Evolutionary conservation across 1,140 invertebrate species (phyloP).

Genomic region (Polypedilum vanderplanki): DNA sequence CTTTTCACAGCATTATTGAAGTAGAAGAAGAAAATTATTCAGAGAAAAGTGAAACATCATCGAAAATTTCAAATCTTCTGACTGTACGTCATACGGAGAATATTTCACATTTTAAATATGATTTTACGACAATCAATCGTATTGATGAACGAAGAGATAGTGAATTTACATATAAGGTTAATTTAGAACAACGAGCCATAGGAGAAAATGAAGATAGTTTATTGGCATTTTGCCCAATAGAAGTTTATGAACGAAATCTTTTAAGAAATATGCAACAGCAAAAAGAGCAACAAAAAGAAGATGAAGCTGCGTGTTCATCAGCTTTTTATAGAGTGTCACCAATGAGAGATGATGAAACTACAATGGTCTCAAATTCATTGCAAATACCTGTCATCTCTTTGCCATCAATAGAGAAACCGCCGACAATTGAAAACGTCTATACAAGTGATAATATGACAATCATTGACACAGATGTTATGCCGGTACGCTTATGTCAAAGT

Average conservation of each 20-base stretch:
- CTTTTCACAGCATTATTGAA: constrained; percentile 38
- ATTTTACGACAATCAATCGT: neutral
- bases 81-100: neutral
- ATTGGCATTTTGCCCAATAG: constrained; percentile 40
- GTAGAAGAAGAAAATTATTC: constrained; percentile 36
- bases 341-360: constrained; percentile 22
- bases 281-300: constrained; percentile 17
- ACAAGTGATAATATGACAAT: constrained; percentile 49
- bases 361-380: neutral
- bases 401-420: constrained; percentile 5
- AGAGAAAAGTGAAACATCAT: neutral
- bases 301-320: constrained; percentile 25
- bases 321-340: constrained; percentile 30
- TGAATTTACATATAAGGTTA: neutral
- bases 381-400: constrained; percentile 25
- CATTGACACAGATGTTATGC: constrained; percentile 49
- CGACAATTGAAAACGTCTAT: constrained; percentile 38
- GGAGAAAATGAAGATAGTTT: constrained; percentile 36
- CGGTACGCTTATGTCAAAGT: constrained; percentile 34
- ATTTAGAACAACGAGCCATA: neutral
- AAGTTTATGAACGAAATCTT: constrained; percentile 42
- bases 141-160: neutral
- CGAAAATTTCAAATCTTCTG: neutral
- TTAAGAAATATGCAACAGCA: constrained; percentile 34
- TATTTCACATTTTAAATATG: neutral